Evolutionary conservation across 2,113 vertebrate species (phyloP).

Genomic region (Callospermophilus lateralis): DNA sequence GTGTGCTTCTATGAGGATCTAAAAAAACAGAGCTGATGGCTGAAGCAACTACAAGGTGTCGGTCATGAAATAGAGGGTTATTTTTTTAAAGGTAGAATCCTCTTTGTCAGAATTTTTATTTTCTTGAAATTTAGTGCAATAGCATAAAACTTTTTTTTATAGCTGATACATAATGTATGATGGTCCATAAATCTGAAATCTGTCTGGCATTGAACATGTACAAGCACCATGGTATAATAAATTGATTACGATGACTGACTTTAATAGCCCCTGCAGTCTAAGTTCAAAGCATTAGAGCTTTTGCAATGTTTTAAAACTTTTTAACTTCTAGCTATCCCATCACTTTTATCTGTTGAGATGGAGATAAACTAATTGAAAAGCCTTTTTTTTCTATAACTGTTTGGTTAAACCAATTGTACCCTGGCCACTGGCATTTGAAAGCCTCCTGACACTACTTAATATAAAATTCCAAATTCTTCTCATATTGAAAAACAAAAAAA

Average conservation of each 20-base stretch:
- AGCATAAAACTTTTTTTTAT: slow-evolving; percentile 76
- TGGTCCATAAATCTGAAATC: slow-evolving; percentile 76
- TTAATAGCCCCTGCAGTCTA: slow-evolving; percentile 55
- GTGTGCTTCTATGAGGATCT: slow-evolving; percentile 27
- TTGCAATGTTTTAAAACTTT: slow-evolving; percentile 46
- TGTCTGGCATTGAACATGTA: slow-evolving; percentile 79
- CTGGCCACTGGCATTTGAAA: not conserved
- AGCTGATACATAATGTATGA: slow-evolving; percentile 84
- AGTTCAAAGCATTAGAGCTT: slow-evolving; percentile 73
- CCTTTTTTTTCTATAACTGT: not conserved
- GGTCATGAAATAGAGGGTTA: slow-evolving; percentile 63
- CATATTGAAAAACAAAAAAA: not conserved
- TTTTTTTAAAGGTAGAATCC: slow-evolving; percentile 66
- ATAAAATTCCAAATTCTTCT: not conserved
- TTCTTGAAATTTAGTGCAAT: slow-evolving; percentile 81
- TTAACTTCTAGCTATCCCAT: not conserved
- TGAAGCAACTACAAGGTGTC: slow-evolving; percentile 67
- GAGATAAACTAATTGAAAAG: slow-evolving; percentile 45
- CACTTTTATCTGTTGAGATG: not conserved
- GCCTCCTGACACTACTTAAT: not conserved
- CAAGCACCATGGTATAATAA: slow-evolving; percentile 76
- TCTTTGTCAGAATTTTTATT: slow-evolving; percentile 85
- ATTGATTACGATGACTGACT: slow-evolving; percentile 80
- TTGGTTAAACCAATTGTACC: not conserved
- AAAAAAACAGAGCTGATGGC: slow-evolving; percentile 57